Base-by-base conservation (phyloP, 2,113 vertebrate species). In the Prionailurus viverrinus region DNA sequence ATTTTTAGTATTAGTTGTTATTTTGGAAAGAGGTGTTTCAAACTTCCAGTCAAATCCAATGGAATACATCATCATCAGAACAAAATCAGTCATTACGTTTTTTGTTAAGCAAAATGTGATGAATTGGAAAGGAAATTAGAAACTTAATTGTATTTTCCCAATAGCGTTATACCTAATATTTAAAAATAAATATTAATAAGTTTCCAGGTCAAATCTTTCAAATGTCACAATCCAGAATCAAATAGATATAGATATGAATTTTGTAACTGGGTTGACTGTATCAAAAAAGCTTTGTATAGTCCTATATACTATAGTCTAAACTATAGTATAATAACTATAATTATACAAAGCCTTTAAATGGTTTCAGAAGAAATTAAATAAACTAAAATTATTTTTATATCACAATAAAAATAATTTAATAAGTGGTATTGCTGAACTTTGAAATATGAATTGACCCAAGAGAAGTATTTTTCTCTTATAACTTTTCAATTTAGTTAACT, bases 351-450 rank as follows among this genome's bases (percentile, higher is more conserved):
- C 13, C 55, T 97, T 97, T 94, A 89, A 66, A 81, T 93, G 48
- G 97, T 65, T 93, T 95, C 61, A 89, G 41, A 91, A 89, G 96
- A 95, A 76, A 89, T 10, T 21, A 29, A 92, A 81, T 94, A 96
- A 96, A 11, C 74, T 92, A 95, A 33, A 89, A 45, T 93, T 97
- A 92, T 90, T 94, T 21, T 82, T 96, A 83, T 96, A 97, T 96
- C 15, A 27, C 78, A 97, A 89, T 1, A 97, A 83, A 95, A 95
- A 98, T 94, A 97, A 97, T 63, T 97, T 73, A 97, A 91, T 88
- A 89, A 25, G 14, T 21, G 84, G 41, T 82, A 3, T 41, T 86
- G 21, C 10, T 83, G 65, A 89, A 92, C 81, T 71, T 29, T 89
- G 10, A 66, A 96, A 65, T 78, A 74, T 23, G 2, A 69, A 92